Evolutionary conservation across 2,797 vertebrate genomes (phyloP).

Genomic region (Toxotes lorentzi): DNA sequence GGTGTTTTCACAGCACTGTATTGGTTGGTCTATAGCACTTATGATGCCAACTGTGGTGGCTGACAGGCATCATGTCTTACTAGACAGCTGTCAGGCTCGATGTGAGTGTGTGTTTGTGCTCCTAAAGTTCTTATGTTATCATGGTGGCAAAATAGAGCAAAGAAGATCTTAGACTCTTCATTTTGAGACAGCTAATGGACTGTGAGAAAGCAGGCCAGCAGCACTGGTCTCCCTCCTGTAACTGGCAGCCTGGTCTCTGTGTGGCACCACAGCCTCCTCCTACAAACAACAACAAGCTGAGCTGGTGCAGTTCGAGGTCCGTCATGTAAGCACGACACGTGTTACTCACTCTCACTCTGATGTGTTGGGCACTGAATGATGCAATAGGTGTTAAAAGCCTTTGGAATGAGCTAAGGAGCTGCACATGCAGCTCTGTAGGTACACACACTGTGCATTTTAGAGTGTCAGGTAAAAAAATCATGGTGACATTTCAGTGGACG

Average conservation of each 20-base stretch:
- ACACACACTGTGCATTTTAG: conserved; percentile 7
- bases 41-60: conserved; percentile 6
- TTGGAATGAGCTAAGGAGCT: conserved; percentile 42
- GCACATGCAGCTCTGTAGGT: conserved; percentile 18
- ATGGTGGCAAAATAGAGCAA: conserved; percentile 34
- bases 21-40: conserved; percentile 22
- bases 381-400: conserved; percentile 61
- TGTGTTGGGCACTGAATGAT: conserved; percentile 44
- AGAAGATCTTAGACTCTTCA: conserved; percentile 33
- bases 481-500: conserved; percentile 25
- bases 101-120: conserved; percentile 11
- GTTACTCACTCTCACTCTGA: conserved; percentile 46
- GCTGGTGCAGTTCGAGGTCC: conserved; percentile 31
- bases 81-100: conserved; percentile 34
- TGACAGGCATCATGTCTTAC: conserved; percentile 39
- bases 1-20: conserved; percentile 15
- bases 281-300: conserved; percentile 41
- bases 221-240: conserved; percentile 30
- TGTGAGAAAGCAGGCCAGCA: conserved; percentile 46
- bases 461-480: conserved; percentile 15
- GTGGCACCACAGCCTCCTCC: conserved; percentile 15
- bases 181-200: conserved; percentile 48
- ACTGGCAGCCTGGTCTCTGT: conserved; percentile 29
- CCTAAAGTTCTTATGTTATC: conserved; percentile 8
- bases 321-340: conserved; percentile 43